Base-by-base conservation (phyloP, 2,888 invertebrate species). In the Cistogaster globosa region DNA sequence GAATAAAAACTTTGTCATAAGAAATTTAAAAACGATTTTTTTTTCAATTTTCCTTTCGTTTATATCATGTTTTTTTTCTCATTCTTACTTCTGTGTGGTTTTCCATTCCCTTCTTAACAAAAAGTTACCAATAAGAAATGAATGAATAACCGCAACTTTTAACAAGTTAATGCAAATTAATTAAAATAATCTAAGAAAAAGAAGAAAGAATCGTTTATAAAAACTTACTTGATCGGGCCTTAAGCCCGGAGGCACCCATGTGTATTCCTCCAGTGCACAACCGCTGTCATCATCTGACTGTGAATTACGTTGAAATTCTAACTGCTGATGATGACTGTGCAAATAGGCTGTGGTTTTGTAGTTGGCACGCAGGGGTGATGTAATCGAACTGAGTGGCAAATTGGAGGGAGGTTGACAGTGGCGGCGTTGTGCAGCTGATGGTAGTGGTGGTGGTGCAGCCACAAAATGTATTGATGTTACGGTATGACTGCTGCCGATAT, bases 261-360 rank as follows among this genome's bases (percentile, higher is more conserved):
- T 98, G 93, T 98, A 99, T 93, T 99, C 99, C 92, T 99, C 99
- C 87, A 99, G 93, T 26, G 98, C 98, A 92, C 99, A 99, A 12
- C 99, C 99, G 75, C 98, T 98, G 93, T 99, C 99, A 92, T 99
- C 98, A 92, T 99, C 99, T 86, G 97, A 98, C 92, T 98, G 98
- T 67, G 97, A 97, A 90, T 97, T 97, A 85, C 97, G 93, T 90
- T 97, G 97, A 78, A 96, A 96, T 90, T 96, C 96, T 86, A 93
- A 90, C 69, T 93, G 93, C 82, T 92, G 92, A 84, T 93, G 93
- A 81, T 92, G 91, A 85, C 90, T 91, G 76, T 89, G 89, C 81
- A 89, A 88, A 87, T 92, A 92, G 32, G 90, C 89, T 67, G 89
- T 88, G 22, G 90, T 89, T 86, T 92, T 92, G 83, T 91, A 92